A percentile compares a stretch with the other conserved stretches of the same genome.
phyloP scores from a whole-genome alignment of 2,888 invertebrate species.

The Hydroisotoma schaefferi region DNA sequence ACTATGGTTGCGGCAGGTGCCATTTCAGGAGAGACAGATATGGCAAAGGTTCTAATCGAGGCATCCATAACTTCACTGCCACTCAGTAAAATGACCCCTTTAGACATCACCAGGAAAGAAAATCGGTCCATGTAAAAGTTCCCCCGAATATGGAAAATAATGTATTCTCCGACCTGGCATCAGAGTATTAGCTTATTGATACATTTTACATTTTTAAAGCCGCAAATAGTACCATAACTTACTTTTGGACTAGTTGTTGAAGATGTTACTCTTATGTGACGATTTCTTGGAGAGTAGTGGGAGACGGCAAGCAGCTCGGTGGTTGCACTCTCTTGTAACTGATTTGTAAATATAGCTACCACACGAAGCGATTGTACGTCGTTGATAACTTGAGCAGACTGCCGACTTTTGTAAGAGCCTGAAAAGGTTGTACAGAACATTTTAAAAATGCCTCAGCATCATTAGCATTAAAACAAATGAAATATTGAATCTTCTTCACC shows the following conservation, averaged over 20 bases:
- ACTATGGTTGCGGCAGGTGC: slow-evolving; percentile 87
- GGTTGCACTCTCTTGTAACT: slow-evolving; percentile 59
- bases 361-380: slow-evolving; percentile 66
- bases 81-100: slow-evolving; percentile 80
- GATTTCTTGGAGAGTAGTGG: slow-evolving; percentile 76
- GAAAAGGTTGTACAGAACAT: slow-evolving; percentile 8
- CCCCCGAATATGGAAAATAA: slow-evolving; percentile 87
- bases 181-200: background rate
- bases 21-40: slow-evolving; percentile 81
- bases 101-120: slow-evolving; percentile 87
- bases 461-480: slow-evolving; percentile 10
- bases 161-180: slow-evolving; percentile 80
- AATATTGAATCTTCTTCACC: background rate
- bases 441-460: background rate
- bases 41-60: slow-evolving; percentile 73
- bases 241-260: slow-evolving; percentile 76
- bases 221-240: slow-evolving; percentile 36
- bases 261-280: slow-evolving; percentile 80
- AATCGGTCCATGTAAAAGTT: slow-evolving; percentile 86
- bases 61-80: slow-evolving; percentile 80
- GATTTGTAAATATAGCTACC: slow-evolving; percentile 61
- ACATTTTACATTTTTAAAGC: slow-evolving; percentile 3
- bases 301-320: slow-evolving; percentile 69
- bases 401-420: slow-evolving; percentile 54
- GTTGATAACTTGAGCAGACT: slow-evolving; percentile 63